Base-by-base conservation (phyloP, 2,113 vertebrate genomes). In the Xerus inauris region DNA sequence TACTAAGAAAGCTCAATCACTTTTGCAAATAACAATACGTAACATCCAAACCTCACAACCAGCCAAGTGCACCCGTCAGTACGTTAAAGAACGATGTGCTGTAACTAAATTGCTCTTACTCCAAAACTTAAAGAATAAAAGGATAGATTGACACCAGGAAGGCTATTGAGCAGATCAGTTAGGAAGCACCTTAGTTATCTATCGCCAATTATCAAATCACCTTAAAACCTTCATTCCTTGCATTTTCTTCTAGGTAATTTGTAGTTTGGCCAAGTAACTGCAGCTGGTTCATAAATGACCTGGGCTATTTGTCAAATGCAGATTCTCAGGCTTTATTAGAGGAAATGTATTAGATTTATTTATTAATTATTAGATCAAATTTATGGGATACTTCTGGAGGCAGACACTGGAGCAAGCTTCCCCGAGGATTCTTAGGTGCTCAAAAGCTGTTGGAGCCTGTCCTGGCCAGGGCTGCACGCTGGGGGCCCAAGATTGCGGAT, bases 1-100 rank as follows among this genome's bases (percentile, higher is more conserved):
- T 4, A 30, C 42, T 20, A 30, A n/a, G 1, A 2, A 3, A 1
- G n/a, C 16, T 28, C 12, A 6, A 20, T 10, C 19, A 10, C 30
- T 69, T 54, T 28, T 51, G 81, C 38, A 65, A 42, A 17, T 8
- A 64, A 47, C 30, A 67, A 45, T 28, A 30, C 54, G 38, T 5
- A 16, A 54, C 47, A 77, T n/a, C 14, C 71, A 49, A 30, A 5
- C 38, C 6, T 30, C 22, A 17, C 7, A 3, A 22, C 24, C 45
- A 32, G 14, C 11, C 19, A 65, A 38, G 9, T 12, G 1, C 11
- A 13, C 32, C 11, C 62, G 10, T 24, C 42, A 0, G 17, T n/a
- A 19, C 13, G 8, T 35, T 22, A 54, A 32, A 30, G 19, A 38
- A 4, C 1, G 8, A 14, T 7, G 4, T 13, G 30, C 1, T 3